phyloP scores from a whole-genome alignment of 2,113 vertebrate species.

The Myrmecobius fasciatus region DNA sequence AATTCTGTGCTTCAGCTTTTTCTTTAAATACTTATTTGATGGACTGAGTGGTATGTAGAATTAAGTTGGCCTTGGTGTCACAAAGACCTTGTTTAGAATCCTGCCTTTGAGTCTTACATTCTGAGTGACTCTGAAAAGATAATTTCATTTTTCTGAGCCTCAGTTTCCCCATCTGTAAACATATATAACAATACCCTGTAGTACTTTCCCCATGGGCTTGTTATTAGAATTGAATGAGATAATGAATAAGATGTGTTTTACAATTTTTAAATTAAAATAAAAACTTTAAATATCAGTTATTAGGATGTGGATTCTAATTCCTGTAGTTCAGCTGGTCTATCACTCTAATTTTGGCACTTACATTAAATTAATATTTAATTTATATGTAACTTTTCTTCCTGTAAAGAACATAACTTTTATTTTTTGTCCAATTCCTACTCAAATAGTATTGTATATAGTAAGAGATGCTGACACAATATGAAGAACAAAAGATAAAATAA shows the following conservation, averaged over 20 bases:
- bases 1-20: not conserved
- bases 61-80: not conserved
- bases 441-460: conserved; percentile 69
- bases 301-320: not conserved
- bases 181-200: not conserved
- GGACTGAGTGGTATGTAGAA: not conserved
- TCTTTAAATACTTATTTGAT: not conserved
- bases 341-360: not conserved
- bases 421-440: conserved; percentile 75
- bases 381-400: conserved; percentile 46
- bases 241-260: not conserved
- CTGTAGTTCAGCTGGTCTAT: not conserved
- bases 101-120: not conserved
- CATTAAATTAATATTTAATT: conserved; percentile 10
- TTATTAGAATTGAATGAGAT: not conserved
- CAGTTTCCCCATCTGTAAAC: not conserved
- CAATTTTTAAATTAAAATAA: not conserved
- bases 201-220: not conserved
- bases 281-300: not conserved
- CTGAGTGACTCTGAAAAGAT: not conserved
- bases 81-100: not conserved
- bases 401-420: conserved; percentile 65
- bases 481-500: too few relatives aligned
- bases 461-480: conserved; percentile 71
- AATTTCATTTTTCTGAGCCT: not conserved